Evolutionary conservation across 2,113 vertebrate species (phyloP), one percentile per base, ranked within the genome.

Genomic region (Phyllopteryx taeniolatus): DNA sequence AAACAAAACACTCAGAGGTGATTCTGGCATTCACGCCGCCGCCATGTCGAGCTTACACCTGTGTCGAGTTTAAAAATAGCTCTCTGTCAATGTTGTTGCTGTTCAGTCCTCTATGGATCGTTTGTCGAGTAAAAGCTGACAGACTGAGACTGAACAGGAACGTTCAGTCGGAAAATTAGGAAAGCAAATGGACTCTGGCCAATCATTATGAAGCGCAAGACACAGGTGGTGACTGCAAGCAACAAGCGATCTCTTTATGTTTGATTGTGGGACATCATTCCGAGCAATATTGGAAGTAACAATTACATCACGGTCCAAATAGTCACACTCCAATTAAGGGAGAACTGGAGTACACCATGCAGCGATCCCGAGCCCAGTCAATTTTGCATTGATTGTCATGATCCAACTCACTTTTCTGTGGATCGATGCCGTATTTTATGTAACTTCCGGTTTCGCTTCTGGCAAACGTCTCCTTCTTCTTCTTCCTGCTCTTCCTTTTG

Each of bases 401-500:
- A 72, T 61, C 33, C 19, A 54, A 59, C 67, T 72, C 71, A 47
- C 68, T 86, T 86, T 87, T 89, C 87, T 86, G 87, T 80, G 71
- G 80, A 86, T 85, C 86, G 82, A 83, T 82, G 79, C 2, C 7
- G 76, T 71, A 49, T 74, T 86, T 89, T 87, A 89, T 79, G 44
- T 56, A 42, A 39, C 67, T 69, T 54, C 51, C 49, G 43, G 17
- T 53, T 47, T 62, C 9, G 13, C 60, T 35, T 62, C 31, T 46
- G 39, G 20, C 10, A 42, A 65, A 20, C 43, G 19, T 64, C 8
- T 2, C 17, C 19, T 46, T 66, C 42, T 46, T 46, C 22, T n/a
- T 66, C 42, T 63, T 63, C 13, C 14, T 31, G n/a, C 14, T 8
- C 31, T 31, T 62, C 15, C 60, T 14, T 62, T 15, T 8, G 31